These are phyloP conservation scores for Phyllotreta striolata DNA, from an alignment of 2,888 invertebrate genomes.

Conservation along the genomic window DNA sequence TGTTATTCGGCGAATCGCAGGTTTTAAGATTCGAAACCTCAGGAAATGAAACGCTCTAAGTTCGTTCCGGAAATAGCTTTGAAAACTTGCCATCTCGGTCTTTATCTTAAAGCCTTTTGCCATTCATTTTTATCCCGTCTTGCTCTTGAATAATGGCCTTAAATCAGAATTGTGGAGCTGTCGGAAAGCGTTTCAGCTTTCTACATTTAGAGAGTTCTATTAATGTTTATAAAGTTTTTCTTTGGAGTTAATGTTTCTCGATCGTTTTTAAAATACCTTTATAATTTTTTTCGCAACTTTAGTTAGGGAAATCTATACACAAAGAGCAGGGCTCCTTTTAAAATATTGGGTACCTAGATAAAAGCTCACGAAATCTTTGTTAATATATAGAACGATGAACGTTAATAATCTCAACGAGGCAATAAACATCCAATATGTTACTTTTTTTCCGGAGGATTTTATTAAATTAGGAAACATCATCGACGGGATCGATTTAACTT, in stretches of 20 bases:
- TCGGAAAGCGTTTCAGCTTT: conserved; percentile 30
- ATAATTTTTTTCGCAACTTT: neutral
- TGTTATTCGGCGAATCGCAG: conserved; percentile 24
- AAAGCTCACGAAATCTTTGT: no score
- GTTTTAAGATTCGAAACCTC: conserved; percentile 50
- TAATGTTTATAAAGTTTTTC: conserved; percentile 33
- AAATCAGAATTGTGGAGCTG: conserved; percentile 40
- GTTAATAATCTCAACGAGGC: no score
- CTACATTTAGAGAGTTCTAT: conserved; percentile 30
- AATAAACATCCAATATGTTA: no score
- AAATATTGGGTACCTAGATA: no score
- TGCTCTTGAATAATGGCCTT: conserved; percentile 43
- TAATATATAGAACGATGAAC: no score
- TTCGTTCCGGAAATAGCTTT: conserved; percentile 54
- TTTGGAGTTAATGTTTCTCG: conserved; percentile 5
- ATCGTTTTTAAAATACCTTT: conserved; percentile 2
- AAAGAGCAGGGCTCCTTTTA: no score
- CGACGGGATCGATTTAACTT: no score
- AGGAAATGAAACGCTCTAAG: conserved; percentile 56
- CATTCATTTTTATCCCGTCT: conserved; percentile 48
- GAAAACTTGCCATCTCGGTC: conserved; percentile 53
- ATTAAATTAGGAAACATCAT: no score
- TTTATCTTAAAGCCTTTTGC: conserved; percentile 53
- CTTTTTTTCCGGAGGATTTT: no score
- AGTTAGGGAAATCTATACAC: no score